Evolutionary conservation across 2,888 invertebrate species (phyloP).

Genomic region (Hylaea fasciaria): DNA sequence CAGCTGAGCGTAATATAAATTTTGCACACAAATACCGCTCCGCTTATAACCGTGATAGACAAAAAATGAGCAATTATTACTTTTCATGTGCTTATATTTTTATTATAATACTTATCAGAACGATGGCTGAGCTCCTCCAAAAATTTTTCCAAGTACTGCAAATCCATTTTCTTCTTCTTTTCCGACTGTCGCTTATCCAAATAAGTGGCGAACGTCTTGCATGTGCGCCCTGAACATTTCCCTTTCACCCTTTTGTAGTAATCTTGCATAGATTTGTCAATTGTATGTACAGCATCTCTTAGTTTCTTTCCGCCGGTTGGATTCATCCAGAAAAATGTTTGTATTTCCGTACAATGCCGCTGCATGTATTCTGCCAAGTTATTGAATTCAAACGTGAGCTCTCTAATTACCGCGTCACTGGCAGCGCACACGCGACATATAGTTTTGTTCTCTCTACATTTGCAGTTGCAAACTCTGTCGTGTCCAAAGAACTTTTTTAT

Average conservation of each 20-base stretch:
- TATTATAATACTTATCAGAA: too few species aligned
- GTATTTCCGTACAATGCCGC: slow-evolving; percentile 74
- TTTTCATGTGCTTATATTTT: too few species aligned
- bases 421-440: slow-evolving; percentile 73
- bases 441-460: slow-evolving; percentile 60
- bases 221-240: slow-evolving; percentile 66
- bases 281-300: slow-evolving; percentile 61
- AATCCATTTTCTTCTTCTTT: slow-evolving; percentile 31
- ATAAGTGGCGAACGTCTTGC: slow-evolving; percentile 58
- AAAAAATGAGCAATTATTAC: too few species aligned
- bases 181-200: slow-evolving; percentile 59
- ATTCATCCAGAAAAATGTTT: slow-evolving; percentile 72
- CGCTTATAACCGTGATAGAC: too few species aligned
- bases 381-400: slow-evolving; percentile 70
- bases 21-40: too few species aligned
- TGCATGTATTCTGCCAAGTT: slow-evolving; percentile 67
- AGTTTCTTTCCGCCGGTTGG: slow-evolving; percentile 69
- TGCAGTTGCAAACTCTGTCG: slow-evolving; percentile 66
- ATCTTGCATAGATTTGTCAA: slow-evolving; percentile 62
- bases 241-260: slow-evolving; percentile 71
- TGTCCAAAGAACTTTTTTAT: slow-evolving; percentile 63
- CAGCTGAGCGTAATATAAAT: too few species aligned
- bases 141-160: slow-evolving; percentile 30
- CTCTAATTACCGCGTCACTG: slow-evolving; percentile 67
- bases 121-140: slow-evolving; percentile 17